A percentile compares a stretch with the other conserved stretches of the same genome.
phyloP scores from a whole-genome alignment of 37 sponge, comb jelly and placozoan genomes.

The Aplysina aerophoba region DNA sequence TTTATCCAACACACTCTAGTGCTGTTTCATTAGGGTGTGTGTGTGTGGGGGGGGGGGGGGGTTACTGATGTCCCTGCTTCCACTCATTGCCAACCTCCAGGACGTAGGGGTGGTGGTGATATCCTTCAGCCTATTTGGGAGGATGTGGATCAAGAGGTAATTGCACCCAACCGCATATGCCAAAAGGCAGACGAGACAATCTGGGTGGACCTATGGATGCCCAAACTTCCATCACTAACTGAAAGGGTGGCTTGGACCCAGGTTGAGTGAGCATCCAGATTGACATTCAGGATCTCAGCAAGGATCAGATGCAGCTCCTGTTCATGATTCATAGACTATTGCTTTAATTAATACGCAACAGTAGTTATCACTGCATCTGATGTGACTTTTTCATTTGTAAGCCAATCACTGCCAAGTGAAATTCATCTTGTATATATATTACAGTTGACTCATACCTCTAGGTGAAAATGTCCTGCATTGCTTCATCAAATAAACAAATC shows the following conservation, averaged over 20 bases:
- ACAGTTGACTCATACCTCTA: too few species aligned
- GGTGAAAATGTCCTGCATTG: too few species aligned
- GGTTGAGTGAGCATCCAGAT: neutral
- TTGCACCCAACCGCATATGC: neutral
- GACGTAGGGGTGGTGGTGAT: neutral
- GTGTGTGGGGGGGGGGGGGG: neutral
- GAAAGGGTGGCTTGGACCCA: slow-evolving; percentile 1
- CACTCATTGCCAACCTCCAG: slow-evolving; percentile 1
- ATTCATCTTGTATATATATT: too few species aligned
- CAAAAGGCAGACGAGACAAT: too few species aligned
- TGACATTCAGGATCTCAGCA: neutral
- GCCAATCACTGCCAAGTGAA: too few species aligned
- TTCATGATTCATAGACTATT: too few species aligned
- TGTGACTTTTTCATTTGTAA: too few species aligned
- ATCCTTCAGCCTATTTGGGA: neutral
- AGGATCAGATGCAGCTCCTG: neutral
- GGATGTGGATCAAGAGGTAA: neutral
- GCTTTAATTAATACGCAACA: too few species aligned
- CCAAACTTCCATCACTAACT: slow-evolving; percentile 1
- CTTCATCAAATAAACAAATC: too few species aligned
- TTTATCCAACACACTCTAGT: neutral
- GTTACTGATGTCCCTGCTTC: slow-evolving; percentile 4
- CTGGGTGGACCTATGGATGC: neutral
- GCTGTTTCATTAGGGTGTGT: neutral
- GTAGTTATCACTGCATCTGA: too few species aligned